Conservation (phyloP, 92 coral and sea anemone genomes). For the Porites evermanni region DNA sequence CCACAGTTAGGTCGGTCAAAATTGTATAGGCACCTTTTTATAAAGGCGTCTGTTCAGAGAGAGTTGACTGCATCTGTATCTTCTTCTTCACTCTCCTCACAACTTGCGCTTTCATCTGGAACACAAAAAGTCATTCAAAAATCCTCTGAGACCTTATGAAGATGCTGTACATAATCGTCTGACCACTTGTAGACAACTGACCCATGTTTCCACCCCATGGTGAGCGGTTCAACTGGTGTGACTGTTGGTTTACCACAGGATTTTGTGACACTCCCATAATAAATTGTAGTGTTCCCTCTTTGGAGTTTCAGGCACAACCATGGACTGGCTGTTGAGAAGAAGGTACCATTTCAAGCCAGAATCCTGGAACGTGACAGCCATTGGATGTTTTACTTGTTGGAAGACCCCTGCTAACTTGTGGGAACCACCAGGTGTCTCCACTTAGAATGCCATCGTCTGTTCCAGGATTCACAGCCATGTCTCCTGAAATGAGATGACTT, state of each 20-base stretch:
- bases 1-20: slow-evolving; percentile 20
- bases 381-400: slow-evolving; percentile 17
- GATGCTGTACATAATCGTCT: slow-evolving; percentile 25
- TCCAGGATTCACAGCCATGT: slow-evolving; percentile 71
- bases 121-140: slow-evolving; percentile 7
- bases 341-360: slow-evolving; percentile 51
- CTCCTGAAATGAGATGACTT: slow-evolving; percentile 62
- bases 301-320: slow-evolving; percentile 44
- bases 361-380: slow-evolving; percentile 56
- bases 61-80: background rate
- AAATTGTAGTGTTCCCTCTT: slow-evolving; percentile 14
- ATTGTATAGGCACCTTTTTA: background rate
- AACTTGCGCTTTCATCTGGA: background rate
- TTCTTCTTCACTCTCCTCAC: slow-evolving; percentile 4
- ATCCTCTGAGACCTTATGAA: slow-evolving; percentile 26
- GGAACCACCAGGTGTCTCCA: slow-evolving; percentile 78
- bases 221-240: background rate
- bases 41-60: too few relatives aligned
- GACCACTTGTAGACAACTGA: slow-evolving; percentile 42
- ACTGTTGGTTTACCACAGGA: slow-evolving; percentile 28
- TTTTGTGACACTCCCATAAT: slow-evolving; percentile 51
- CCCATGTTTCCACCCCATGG: slow-evolving; percentile 55
- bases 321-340: slow-evolving; percentile 37
- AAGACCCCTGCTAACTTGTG: slow-evolving; percentile 48
- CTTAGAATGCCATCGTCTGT: slow-evolving; percentile 51